Evolutionary conservation across 1,140 invertebrate genomes (phyloP), one percentile per base, ranked within the genome.

Genomic region (Planococcus citri): DNA sequence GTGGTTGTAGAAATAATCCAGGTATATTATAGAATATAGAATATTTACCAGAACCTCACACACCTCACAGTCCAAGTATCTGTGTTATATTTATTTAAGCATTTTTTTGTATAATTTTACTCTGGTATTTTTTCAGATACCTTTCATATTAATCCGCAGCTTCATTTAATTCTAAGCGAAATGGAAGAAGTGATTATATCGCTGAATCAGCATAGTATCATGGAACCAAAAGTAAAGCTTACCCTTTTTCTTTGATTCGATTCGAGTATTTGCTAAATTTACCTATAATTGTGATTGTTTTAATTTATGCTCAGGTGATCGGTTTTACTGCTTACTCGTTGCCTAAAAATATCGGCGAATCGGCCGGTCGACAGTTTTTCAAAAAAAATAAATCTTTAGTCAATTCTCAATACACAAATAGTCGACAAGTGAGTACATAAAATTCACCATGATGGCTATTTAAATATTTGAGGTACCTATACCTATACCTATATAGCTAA

Each of bases 81-180:
- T 6, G 33, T 37, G 33, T 37, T 37, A 37, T 37, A 8, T n/a
- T 51, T 51, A 51, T 51, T 51, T 14, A 51, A 33, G 2, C 41
- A 3, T 9, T 9, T 51, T 51, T 51, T 51, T 51, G 2, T 9
- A 33, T 17, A 51, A 51, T 51, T 17, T 17, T 51, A 3, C 3
- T 51, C 41, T 2, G 14, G 14, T 80, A 87, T 68, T 72, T 70
- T 68, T 80, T 83, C 80, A 89, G 90, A 95, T 77, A 94, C 92
- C 21, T 95, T 95, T 78, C 92, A 95, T 76, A 92, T 94, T 74
- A 95, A 95, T 78, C 93, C 92, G 3, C 92, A 95, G 80, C 81
- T 95, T 25, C 87, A 93, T 75, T 76, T 94, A 9, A 84, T 88
- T 27, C 78, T 94, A 1, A 87, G 86, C 72, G 91, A 92, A 76